A percentile compares a stretch with the other conserved stretches of the same genome.
phyloP scores from a whole-genome alignment of 64 coral and sea anemone species.

The Actinia tenebrosa region DNA sequence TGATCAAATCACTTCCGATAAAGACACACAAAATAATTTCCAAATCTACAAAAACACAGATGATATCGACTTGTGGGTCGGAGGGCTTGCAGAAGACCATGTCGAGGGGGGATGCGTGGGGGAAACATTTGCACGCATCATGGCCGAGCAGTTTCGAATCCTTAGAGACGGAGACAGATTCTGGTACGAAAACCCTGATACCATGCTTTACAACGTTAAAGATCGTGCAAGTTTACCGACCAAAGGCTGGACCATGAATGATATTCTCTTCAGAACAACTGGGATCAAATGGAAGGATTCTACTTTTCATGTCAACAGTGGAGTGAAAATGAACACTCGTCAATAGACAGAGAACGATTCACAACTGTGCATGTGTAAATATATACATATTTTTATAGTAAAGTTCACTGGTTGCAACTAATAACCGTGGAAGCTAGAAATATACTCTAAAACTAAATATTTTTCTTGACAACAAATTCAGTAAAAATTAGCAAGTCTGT shows the following conservation, averaged over 20 bases:
- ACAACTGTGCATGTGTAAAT: background rate
- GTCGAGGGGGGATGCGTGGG: constrained; percentile 78
- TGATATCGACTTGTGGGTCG: constrained; percentile 91
- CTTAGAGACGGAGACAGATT: constrained; percentile 80
- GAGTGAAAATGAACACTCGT: background rate
- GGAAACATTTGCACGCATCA: constrained; percentile 82
- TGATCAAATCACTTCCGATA: constrained; percentile 66
- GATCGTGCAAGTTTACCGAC: constrained; percentile 70
- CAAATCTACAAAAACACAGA: constrained; percentile 61
- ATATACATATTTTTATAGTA: no score
- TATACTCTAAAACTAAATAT: no score
- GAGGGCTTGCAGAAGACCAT: constrained; percentile 76
- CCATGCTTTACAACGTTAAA: constrained; percentile 49
- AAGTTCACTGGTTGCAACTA: no score
- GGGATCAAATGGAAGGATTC: constrained; percentile 87
- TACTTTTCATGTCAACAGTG: constrained; percentile 49
- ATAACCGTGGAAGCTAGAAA: no score
- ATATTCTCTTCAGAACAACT: constrained; percentile 63
- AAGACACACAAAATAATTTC: constrained; percentile 48
- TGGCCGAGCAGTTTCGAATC: constrained; percentile 70
- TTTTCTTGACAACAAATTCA: no score
- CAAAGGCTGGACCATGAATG: constrained; percentile 65
- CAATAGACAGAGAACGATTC: background rate
- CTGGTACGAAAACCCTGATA: constrained; percentile 84
- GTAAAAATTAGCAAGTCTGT: no score